Evolutionary conservation across 2,888 invertebrate species (phyloP).

Genomic region (Noctua janthina): DNA sequence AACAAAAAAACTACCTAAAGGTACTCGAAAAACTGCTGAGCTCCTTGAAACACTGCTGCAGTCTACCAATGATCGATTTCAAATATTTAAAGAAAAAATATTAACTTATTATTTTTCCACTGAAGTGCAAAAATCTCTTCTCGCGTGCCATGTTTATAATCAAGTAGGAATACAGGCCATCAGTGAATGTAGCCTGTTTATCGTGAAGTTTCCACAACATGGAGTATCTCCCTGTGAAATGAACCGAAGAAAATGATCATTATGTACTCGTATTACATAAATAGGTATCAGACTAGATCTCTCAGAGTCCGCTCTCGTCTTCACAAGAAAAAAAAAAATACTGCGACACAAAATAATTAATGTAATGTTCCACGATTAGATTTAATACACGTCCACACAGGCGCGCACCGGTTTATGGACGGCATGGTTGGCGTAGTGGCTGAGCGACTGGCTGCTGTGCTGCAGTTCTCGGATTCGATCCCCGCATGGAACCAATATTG

Average conservation of each 20-base stretch:
- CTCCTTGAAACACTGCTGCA: too few species aligned
- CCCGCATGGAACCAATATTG: too few species aligned
- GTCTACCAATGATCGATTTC: too few species aligned
- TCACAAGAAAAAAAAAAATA: slow-evolving; percentile 4
- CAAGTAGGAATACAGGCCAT: slow-evolving; percentile 13
- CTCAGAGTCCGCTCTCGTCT: background rate
- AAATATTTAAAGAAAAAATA: background rate
- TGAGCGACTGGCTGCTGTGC: too few species aligned
- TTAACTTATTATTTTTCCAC: background rate
- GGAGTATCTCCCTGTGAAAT: slow-evolving; percentile 25
- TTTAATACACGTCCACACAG: background rate
- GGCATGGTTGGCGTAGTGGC: too few species aligned
- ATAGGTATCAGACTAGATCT: background rate
- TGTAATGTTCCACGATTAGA: background rate
- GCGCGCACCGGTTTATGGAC: background rate
- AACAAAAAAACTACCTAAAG: too few species aligned
- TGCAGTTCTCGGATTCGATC: too few species aligned
- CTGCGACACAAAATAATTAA: background rate
- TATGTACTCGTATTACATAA: background rate
- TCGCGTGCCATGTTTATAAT: background rate
- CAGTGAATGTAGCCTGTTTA: slow-evolving; percentile 23
- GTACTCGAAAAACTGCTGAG: background rate
- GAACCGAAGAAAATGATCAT: slow-evolving; percentile 26
- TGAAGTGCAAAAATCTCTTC: background rate
- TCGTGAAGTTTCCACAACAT: slow-evolving; percentile 43